Evolutionary conservation across 2,113 vertebrate genomes (phyloP).

Genomic region (Nansenia antarctica): DNA sequence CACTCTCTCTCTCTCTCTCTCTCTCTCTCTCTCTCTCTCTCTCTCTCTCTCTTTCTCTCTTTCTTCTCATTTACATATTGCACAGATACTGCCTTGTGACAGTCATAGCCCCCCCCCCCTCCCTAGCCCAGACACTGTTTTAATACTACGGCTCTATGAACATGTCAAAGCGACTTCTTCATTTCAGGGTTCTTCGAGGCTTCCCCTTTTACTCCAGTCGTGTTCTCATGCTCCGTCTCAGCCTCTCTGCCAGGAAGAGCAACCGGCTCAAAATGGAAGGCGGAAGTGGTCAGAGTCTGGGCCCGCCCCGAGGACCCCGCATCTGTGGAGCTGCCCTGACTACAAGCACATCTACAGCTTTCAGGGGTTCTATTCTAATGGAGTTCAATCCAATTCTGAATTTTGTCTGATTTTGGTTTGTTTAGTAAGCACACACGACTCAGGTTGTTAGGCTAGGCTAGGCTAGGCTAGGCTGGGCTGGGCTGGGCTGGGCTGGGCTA

Average conservation of each 20-base stretch:
- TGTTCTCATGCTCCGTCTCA: constrained; percentile 20
- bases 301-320: not conserved
- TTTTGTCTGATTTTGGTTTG: too few relatives aligned
- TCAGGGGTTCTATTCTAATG: not conserved
- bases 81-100: too few relatives aligned
- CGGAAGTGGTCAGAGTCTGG: constrained; percentile 68
- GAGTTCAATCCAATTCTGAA: too few relatives aligned
- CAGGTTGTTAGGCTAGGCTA: too few relatives aligned
- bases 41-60: constrained; percentile 2
- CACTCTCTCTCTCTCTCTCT: too few relatives aligned
- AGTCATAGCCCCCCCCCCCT: not conserved
- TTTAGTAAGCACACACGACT: too few relatives aligned
- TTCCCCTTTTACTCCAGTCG: constrained; percentile 57
- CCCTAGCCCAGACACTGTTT: not conserved
- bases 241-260: constrained; percentile 59
- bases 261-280: constrained; percentile 61
- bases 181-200: constrained; percentile 9
- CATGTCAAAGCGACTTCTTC: constrained; percentile 33
- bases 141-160: constrained; percentile 19
- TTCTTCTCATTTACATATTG: not conserved
- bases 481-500: too few relatives aligned
- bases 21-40: not conserved
- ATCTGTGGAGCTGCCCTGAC: not conserved
- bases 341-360: not conserved
- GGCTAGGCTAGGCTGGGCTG: too few relatives aligned